A percentile compares a stretch with the other conserved stretches of the same genome.
Evolutionary conservation across 2,888 invertebrate species (phyloP).

Genomic region (Drosophila setosimentum): DNA sequence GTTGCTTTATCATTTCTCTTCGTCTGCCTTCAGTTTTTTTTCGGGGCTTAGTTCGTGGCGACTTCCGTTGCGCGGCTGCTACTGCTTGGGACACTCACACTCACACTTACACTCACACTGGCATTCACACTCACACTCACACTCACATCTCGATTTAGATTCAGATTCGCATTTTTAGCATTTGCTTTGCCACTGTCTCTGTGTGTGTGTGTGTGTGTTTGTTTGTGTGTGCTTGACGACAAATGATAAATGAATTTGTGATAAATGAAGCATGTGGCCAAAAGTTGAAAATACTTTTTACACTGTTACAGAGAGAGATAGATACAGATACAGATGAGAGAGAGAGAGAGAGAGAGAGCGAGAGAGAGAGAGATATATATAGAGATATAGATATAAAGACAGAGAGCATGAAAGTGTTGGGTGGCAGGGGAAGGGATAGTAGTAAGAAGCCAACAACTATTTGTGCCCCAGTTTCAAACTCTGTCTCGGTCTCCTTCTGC

Average conservation of each 20-base stretch:
- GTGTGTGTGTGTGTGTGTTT: slow-evolving; percentile 14
- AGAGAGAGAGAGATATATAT: not conserved
- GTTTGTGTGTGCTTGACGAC: slow-evolving; percentile 59
- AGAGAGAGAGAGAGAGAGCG: not conserved
- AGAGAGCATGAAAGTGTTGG: not conserved
- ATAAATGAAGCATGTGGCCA: slow-evolving; percentile 82
- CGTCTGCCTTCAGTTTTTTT: slow-evolving; percentile 60
- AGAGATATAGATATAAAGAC: no score
- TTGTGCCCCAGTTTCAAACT: slow-evolving; percentile 25
- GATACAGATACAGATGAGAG: not conserved
- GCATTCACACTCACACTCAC: slow-evolving; percentile 13
- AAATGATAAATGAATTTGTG: slow-evolving; percentile 82
- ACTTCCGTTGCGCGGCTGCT: slow-evolving; percentile 47
- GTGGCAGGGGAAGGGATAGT: not conserved
- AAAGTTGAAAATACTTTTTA: slow-evolving; percentile 78
- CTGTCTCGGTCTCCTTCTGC: not conserved
- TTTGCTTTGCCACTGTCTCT: slow-evolving; percentile 42
- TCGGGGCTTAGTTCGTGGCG: slow-evolving; percentile 62
- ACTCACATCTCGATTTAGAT: slow-evolving; percentile 45
- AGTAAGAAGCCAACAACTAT: slow-evolving; percentile 39
- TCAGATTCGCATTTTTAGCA: slow-evolving; percentile 55
- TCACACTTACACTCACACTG: slow-evolving; percentile 12
- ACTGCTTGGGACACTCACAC: slow-evolving; percentile 20
- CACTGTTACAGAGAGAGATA: slow-evolving; percentile 36
- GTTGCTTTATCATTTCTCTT: slow-evolving; percentile 77